These are phyloP conservation scores for Caenorhabditis angaria DNA, from an alignment of 2,888 invertebrate genomes.

Conservation along the genomic window DNA sequence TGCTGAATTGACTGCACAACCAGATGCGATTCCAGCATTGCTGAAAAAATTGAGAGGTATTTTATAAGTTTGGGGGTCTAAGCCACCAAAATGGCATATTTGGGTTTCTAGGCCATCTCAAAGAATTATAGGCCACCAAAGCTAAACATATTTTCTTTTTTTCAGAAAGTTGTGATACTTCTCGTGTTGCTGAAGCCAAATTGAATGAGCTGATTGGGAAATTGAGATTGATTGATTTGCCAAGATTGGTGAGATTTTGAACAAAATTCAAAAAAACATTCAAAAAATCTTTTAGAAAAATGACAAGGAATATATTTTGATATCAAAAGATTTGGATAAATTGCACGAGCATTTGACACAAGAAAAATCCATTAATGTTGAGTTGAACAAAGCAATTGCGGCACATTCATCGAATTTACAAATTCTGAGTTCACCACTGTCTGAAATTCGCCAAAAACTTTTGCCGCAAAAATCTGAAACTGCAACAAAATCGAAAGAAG, in stretches of 20 bases:
- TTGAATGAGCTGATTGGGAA: slow-evolving; percentile 55
- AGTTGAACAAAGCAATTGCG: slow-evolving; percentile 89
- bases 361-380: slow-evolving; percentile 82
- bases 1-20: slow-evolving; percentile 87
- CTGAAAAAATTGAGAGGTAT: slow-evolving; percentile 81
- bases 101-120: too few relatives aligned
- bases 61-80: too few relatives aligned
- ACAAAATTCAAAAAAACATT: not conserved
- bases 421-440: slow-evolving; percentile 83
- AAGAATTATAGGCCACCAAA: too few relatives aligned
- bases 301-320: slow-evolving; percentile 60
- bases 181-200: slow-evolving; percentile 58
- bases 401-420: slow-evolving; percentile 87
- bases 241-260: slow-evolving; percentile 42
- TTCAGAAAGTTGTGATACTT: slow-evolving; percentile 58
- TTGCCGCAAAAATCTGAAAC: slow-evolving; percentile 5
- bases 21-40: slow-evolving; percentile 84
- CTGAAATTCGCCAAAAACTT: slow-evolving; percentile 76
- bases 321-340: slow-evolving; percentile 53
- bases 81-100: too few relatives aligned
- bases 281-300: slow-evolving; percentile 25
- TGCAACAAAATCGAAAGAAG: not conserved
- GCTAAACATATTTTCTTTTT: slow-evolving; percentile 7
- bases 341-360: slow-evolving; percentile 50
- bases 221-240: slow-evolving; percentile 53